Evolutionary conservation across 2,888 invertebrate genomes (phyloP), one percentile per base, ranked within the genome.

Genomic region (Euproctis similis): DNA sequence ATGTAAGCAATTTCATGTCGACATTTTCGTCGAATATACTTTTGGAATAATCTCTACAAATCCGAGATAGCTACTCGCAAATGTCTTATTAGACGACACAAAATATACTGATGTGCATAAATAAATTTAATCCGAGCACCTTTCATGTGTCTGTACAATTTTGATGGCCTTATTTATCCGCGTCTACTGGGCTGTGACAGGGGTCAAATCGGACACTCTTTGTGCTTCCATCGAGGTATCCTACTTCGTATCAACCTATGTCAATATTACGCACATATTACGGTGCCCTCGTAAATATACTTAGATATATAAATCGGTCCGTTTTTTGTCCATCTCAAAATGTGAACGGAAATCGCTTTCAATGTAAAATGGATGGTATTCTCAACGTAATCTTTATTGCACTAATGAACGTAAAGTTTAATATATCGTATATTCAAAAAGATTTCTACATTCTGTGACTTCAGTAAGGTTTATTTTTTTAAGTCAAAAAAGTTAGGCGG

Each of bases 121-220:
- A n/a, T n/a, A n/a, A 52, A 51, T 53, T 49, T 46, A 45, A 46
- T 47, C 49, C 45, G 36, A 8, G 26, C 30, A 31, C 42, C 51
- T 59, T 57, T 61, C 53, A 59, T 50, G 42, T 43, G 32, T 23
- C 24, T 24, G 41, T 39, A 44, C 30, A 39, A 39, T 42, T 39
- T 47, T 31, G 42, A 44, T 30, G 37, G 35, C 22, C 26, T 39
- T 50, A 46, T 43, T 46, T 44, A 42, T 37, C 37, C 28, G 39
- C 38, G 29, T 41, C 33, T 40, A 52, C 2, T 42, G 41, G 39
- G 25, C 28, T 43, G 45, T 55, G 53, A 53, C 44, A 38, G 36
- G 48, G 53, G 53, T 48, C 46, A 32, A 29, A 35, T 33, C 31
- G 34, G 32, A 31, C 28, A 35, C 44, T 33, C 47, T 54, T 54